Percentiles rank a stretch among this genome's conserved stretches.
These are phyloP conservation scores for Synergus umbraculus DNA, from an alignment of 2,888 invertebrate genomes.

Conservation along the genomic window DNA sequence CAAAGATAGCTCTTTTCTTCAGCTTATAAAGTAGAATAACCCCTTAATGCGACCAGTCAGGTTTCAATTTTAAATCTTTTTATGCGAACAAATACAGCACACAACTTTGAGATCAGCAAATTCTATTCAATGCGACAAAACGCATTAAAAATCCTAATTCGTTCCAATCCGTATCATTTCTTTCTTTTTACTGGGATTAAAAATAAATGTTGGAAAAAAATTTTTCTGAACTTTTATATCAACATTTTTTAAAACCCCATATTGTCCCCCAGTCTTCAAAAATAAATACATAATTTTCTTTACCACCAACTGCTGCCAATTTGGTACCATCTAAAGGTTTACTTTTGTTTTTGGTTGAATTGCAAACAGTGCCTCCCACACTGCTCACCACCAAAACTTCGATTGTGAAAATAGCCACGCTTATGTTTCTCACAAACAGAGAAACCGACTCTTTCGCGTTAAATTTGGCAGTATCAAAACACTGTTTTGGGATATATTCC, in stretches of 20 bases:
- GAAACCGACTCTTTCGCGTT: not conserved
- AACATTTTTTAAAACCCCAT: not conserved
- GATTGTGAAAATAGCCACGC: not conserved
- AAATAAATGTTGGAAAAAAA: not conserved
- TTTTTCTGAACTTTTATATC: not conserved
- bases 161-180: too few relatives aligned
- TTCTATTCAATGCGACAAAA: too few relatives aligned
- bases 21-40: too few relatives aligned
- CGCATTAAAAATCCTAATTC: too few relatives aligned
- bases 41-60: too few relatives aligned
- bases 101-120: too few relatives aligned
- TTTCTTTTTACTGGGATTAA: too few relatives aligned
- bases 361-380: not conserved
- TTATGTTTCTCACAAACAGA: not conserved
- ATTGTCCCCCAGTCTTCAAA: not conserved
- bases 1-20: too few relatives aligned
- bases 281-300: not conserved
- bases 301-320: not conserved
- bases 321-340: not conserved
- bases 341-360: not conserved
- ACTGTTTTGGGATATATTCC: not conserved
- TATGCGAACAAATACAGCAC: too few relatives aligned
- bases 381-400: slow-evolving; percentile 3
- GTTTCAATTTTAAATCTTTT: too few relatives aligned
- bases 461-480: not conserved